Conservation (phyloP, 2,113 vertebrate species). For the Phaetusa simplex region DNA sequence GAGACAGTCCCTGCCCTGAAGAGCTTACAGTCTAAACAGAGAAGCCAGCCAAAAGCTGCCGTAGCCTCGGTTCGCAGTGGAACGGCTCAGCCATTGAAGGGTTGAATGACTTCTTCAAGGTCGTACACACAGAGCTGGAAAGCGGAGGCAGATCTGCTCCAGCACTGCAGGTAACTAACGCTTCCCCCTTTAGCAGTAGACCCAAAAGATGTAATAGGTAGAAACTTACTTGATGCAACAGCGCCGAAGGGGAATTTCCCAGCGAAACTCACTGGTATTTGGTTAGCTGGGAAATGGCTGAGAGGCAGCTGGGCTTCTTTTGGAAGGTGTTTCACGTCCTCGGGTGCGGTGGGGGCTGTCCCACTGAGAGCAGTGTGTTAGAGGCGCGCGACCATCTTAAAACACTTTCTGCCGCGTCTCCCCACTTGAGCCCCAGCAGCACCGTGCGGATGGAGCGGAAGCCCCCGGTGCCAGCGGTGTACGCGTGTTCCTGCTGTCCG, state of each 20-base stretch:
- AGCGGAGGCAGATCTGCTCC: not conserved
- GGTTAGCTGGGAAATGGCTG: not conserved
- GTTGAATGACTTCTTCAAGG: conserved; percentile 37
- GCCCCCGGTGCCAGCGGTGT: not conserved
- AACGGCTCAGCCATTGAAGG: not conserved
- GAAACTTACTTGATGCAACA: not conserved
- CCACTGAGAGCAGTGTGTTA: not conserved
- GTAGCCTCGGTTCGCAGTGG: not conserved
- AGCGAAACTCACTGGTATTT: not conserved
- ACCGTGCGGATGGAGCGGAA: not conserved
- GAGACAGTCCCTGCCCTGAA: conserved; percentile 51
- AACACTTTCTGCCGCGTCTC: not conserved
- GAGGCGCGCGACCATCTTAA: not conserved
- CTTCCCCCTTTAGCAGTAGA: not conserved
- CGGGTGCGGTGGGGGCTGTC: not conserved
- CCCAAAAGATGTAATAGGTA: fast-evolving
- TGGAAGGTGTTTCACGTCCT: not conserved
- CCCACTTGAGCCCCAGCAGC: not conserved
- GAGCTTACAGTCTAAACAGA: conserved; percentile 37
- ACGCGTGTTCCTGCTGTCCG: not conserved
- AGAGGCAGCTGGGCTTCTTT: not conserved
- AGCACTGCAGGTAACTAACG: not conserved
- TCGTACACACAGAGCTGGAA: not conserved
- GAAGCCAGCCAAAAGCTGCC: conserved; percentile 17
- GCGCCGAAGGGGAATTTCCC: not conserved